Base-by-base conservation (phyloP, 2,113 vertebrate species). In the Oncorhynchus gorbuscha region DNA sequence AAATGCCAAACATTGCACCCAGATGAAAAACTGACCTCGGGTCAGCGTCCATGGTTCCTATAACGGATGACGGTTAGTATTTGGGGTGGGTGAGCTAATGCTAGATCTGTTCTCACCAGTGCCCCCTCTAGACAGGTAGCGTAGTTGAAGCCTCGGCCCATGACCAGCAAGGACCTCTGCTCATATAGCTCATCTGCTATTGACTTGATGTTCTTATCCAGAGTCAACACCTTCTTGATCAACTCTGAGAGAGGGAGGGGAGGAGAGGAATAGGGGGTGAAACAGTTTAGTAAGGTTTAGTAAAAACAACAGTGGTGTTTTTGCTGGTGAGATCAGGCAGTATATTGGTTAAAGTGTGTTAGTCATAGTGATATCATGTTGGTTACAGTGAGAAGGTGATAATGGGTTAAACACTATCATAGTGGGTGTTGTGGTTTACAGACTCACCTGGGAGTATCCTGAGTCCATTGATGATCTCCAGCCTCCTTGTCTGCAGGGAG, bases 81-180 rank as follows among this genome's bases (percentile, higher is more conserved):
- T 45, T 45, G 9, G 39, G 9, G 39, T 45, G 39, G 9, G 39
- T 45, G 3, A 45, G 9, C 39, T 45, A 45, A 45, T 45, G 8
- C 39, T 39, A 9, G 8, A 39, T 68, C 7, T 69, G 65, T 39
- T 75, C 96, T 93, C 93, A 99, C 97, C 95, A 99, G 90, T 35
- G 97, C 97, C 89, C 97, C 97, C 92, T 99, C 97, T 48, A 99
- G 93, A 88, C 97, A 99, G 0, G 97, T 99, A 73, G 97, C 96
- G 0, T 99, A 99, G 88, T 99, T 95, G 89, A 95, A 98, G 4
- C 97, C 97, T 78, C 97, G 94, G 2, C 97, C 97, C 97, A 99
- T 99, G 69, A 99, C 96, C 83, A 99, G 89, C 30, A 99, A 93
- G 0, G 97, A 99, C 78, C 80, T 95, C 76, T 99, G 95, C 66